Base-by-base conservation (phyloP, 2,113 vertebrate species). In the Furnarius figulus region DNA sequence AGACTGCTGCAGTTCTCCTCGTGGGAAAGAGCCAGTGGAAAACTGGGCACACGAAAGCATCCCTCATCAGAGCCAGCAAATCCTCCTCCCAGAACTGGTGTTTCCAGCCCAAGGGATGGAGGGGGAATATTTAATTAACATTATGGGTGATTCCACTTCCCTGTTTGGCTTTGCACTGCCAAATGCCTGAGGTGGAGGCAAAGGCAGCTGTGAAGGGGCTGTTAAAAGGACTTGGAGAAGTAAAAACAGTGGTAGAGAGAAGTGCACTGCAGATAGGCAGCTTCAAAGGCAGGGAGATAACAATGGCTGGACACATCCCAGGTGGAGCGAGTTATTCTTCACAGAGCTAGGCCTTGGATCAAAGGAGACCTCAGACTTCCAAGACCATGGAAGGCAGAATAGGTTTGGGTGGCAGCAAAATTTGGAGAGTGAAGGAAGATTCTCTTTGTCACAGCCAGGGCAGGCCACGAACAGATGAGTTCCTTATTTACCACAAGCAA, bases 291-390 rank as follows among this genome's bases (percentile, higher is more conserved):
- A 50, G 4, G 6, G 62, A 70, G 84, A 40, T 68, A 89, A 88
- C 88, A 93, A 59, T 10, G 76, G 79, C 90, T 95, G 95, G 89
- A 74, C 86, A 63, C 65, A 23, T 78, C 96, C 89, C 94, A 95
- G 73, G 47, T 75, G 66, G 27, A 68, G 70, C 0, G 1, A 78
- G 73, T 6, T 81, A 5, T 37, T 87, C 73, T 78, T 93, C n/a
- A 6, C 47, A 72, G 61, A 88, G 55, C 59, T 74, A 68, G 86
- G 46, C 76, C 44, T 47, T 59, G 68, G 72, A 92, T 97, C 89
- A 96, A 96, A 95, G 79, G 6, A 63, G 39, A 56, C 46, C 44
- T 90, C 72, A 77, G 65, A 53, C 42, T 65, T 90, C 30, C 76
- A 81, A 68, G 79, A 68, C 19, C 56, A 61, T 67, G 70, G 35